Base-by-base conservation (phyloP, 2,888 invertebrate genomes). In the Linhomoeus sp. region DNA sequence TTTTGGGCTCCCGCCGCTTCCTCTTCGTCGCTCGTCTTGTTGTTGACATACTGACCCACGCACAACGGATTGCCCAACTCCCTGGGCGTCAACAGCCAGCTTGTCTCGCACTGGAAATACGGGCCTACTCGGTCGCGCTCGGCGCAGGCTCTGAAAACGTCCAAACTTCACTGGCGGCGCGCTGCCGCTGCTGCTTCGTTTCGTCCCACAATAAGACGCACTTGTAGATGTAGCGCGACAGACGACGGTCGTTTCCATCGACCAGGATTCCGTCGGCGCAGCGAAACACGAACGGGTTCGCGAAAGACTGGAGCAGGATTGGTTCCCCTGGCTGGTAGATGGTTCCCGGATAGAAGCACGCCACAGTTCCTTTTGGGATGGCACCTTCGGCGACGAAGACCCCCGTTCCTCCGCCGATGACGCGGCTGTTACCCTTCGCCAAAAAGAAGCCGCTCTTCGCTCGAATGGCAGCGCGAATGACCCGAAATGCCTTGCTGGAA, bases 41-140 rank as follows among this genome's bases (percentile, higher is more conserved):
- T 72, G 56, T 72, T 72, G 39, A 72, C 68, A 56, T 68, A 70
- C 55, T 72, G 72, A 2, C 72, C 72, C 41, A 71, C 57, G 52
- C 66, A 67, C 36, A 71, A 55, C 7, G 70, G 70, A 54, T 70
- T 70, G 15, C 61, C 41, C 5, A 29, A 12, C 29, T 5, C 29
- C 5, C 66, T 67, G 25, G 37, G 49, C 2, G 44, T 45, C 1
- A 62, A 60, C 35, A 68, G 53, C 70, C 70, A 70, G 37, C 62
- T 58, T 29, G 53, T 51, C 53, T 70, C 72, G 53, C 66, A 64
- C 7, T 57, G 55, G 33, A 58, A 51, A 38, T 60, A 56, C 2
- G 61, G 61, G 19, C 66, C 64, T 20, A 61, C 50, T 26, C 63
- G 57, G 50, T 70, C 70, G 45, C 71, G 58, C 26, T 59, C 57